phyloP scores from a whole-genome alignment of 2,113 vertebrate genomes.

The Chitala chitala region DNA sequence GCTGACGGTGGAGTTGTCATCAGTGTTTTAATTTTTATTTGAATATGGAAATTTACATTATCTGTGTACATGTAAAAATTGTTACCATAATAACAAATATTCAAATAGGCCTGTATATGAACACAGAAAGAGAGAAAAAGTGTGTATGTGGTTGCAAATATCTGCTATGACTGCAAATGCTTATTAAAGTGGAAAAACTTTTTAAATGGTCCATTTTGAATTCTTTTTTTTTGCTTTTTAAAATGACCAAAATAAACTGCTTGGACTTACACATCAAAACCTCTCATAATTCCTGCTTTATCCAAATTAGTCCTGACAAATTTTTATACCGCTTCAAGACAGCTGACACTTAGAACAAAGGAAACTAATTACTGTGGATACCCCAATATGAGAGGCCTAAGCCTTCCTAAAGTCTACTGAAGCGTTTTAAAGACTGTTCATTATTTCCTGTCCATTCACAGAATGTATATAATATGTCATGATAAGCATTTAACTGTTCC shows the following conservation, averaged over 20 bases:
- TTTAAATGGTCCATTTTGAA: background rate
- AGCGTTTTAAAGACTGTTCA: constrained; percentile 3
- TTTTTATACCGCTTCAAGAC: background rate
- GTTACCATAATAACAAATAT: too few relatives aligned
- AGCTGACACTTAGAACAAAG: constrained; percentile 4
- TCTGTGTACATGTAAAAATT: too few relatives aligned
- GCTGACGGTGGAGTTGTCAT: too few relatives aligned
- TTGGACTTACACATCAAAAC: background rate
- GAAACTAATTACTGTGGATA: constrained; percentile 16
- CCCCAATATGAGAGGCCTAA: too few relatives aligned
- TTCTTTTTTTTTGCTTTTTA: background rate
- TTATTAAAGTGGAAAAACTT: background rate
- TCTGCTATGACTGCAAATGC: background rate
- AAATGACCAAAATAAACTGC: background rate
- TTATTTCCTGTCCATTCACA: constrained; percentile 16
- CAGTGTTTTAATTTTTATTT: too few relatives aligned
- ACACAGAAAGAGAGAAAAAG: too few relatives aligned
- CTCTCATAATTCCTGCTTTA: background rate
- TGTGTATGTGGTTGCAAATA: too few relatives aligned
- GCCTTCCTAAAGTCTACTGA: background rate
- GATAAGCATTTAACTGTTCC: background rate
- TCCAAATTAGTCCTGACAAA: background rate
- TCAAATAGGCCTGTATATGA: too few relatives aligned
- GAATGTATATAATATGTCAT: constrained; percentile 17
- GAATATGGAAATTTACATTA: too few relatives aligned